Percentiles rank a stretch among this genome's conserved stretches.
phyloP scores from a whole-genome alignment of 2,797 vertebrate genomes.

The Myioborus melanocephalus region DNA sequence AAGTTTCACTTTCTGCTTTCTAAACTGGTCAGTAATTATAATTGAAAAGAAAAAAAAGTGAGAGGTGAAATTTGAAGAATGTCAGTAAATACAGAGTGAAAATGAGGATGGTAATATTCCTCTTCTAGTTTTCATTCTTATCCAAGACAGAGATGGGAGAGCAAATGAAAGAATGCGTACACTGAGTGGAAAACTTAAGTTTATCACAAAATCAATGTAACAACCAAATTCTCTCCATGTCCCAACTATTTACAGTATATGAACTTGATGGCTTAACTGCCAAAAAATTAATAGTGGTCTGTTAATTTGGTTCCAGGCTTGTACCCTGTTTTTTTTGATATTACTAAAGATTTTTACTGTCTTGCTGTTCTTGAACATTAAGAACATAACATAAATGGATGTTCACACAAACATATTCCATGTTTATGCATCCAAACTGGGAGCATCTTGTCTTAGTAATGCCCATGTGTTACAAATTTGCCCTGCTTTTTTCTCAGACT shows the following conservation, averaged over 20 bases:
- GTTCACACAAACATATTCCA: neutral
- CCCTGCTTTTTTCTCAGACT: neutral
- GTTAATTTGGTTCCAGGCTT: neutral
- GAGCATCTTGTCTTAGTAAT: neutral
- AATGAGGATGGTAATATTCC: neutral
- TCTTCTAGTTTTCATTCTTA: neutral
- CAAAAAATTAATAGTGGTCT: neutral
- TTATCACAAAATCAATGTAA: neutral
- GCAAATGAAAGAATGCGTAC: neutral
- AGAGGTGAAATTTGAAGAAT: neutral
- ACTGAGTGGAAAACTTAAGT: neutral
- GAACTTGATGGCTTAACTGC: neutral
- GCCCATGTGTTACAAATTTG: neutral
- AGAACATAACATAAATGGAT: neutral
- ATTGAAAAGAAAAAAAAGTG: neutral
- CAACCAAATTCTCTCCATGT: neutral
- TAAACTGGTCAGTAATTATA: neutral
- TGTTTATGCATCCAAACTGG: neutral
- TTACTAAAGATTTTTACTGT: neutral
- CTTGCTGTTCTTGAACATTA: neutral
- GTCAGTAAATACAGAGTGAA: neutral
- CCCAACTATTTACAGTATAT: neutral
- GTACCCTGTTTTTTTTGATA: neutral
- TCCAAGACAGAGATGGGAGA: neutral
- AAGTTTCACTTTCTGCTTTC: neutral